A percentile compares a stretch with the other conserved stretches of the same genome.
phyloP scores from a whole-genome alignment of 2,113 vertebrate genomes.

The Piprites chloris region DNA sequence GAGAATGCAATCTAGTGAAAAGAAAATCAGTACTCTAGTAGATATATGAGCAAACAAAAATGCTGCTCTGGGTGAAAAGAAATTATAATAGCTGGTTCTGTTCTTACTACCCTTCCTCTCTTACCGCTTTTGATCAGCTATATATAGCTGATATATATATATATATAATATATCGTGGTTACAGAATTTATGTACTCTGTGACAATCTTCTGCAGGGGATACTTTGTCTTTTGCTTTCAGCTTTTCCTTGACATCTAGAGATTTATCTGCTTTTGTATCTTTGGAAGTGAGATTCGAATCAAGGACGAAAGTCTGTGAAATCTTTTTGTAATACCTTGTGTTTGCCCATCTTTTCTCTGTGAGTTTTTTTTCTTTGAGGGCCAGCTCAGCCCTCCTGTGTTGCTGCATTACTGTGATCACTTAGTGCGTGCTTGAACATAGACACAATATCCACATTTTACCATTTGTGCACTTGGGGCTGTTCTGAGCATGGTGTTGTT shows the following conservation, averaged over 20 bases:
- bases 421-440: neutral
- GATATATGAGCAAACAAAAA: neutral
- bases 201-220: neutral
- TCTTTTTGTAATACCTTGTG: neutral
- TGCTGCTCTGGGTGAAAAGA: neutral
- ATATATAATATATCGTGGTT: neutral
- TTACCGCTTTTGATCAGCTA: neutral
- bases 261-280: neutral
- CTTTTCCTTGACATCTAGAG: neutral
- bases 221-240: neutral
- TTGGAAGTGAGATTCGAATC: neutral
- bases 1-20: neutral
- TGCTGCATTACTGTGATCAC: neutral
- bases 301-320: neutral
- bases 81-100: neutral
- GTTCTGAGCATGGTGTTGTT: conserved; percentile 51
- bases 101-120: neutral
- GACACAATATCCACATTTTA: neutral
- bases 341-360: neutral
- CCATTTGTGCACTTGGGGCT: neutral
- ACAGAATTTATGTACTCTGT: neutral
- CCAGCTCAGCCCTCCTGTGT: neutral
- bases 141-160: too few relatives aligned
- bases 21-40: neutral
- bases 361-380: neutral